phyloP scores from a whole-genome alignment of 2,888 invertebrate species.

The Diarsia rubi region DNA sequence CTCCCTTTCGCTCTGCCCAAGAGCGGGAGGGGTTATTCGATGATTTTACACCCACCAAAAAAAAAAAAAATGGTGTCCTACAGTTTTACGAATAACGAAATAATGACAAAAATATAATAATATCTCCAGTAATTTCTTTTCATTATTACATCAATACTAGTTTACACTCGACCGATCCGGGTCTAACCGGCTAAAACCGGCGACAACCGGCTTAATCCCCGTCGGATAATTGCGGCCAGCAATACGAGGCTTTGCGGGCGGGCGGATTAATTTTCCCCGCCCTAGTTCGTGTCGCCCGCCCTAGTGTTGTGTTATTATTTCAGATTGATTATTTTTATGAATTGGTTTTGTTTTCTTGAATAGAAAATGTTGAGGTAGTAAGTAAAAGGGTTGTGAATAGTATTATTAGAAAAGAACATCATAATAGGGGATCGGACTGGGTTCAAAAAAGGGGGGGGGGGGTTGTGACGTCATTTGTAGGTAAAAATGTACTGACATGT shows the following conservation, averaged over 20 bases:
- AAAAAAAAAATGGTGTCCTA: not conserved
- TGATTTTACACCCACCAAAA: too few species aligned
- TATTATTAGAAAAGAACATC: too few species aligned
- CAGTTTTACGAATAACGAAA: not conserved
- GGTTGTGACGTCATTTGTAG: too few species aligned
- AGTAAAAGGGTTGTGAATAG: not conserved
- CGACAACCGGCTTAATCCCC: slow-evolving; percentile 74
- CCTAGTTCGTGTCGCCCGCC: slow-evolving; percentile 70
- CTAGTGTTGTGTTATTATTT: slow-evolving; percentile 60
- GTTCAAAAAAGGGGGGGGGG: too few species aligned
- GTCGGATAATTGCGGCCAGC: slow-evolving; percentile 80
- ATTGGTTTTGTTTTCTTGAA: slow-evolving; percentile 31
- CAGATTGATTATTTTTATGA: slow-evolving; percentile 57
- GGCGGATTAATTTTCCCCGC: slow-evolving; percentile 81
- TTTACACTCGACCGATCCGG: slow-evolving; percentile 59
- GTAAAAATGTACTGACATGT: too few species aligned
- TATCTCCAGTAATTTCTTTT: slow-evolving; percentile 20
- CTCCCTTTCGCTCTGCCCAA: too few species aligned
- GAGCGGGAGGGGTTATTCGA: too few species aligned
- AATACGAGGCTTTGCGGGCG: slow-evolving; percentile 76
- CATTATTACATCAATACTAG: slow-evolving; percentile 51
- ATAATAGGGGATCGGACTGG: too few species aligned
- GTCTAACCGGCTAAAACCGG: slow-evolving; percentile 62
- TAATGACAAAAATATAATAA: slow-evolving; percentile 16
- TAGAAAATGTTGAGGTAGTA: slow-evolving; percentile 4